Base-by-base conservation (phyloP, 2,113 vertebrate genomes). In the Ibidorhyncha struthersii region DNA sequence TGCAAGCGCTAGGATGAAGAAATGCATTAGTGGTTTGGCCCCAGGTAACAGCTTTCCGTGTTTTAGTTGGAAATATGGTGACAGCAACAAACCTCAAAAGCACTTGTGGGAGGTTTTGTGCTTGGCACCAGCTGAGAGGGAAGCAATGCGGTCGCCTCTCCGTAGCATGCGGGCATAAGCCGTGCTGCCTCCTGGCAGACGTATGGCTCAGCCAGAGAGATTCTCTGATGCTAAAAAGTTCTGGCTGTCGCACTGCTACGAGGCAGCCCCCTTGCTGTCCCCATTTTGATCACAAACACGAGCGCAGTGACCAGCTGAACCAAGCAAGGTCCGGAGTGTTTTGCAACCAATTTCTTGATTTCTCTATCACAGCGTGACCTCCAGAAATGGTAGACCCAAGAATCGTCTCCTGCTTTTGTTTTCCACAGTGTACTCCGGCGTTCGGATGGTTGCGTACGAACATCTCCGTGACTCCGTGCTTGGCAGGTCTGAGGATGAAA, bases 391-490 rank as follows among this genome's bases (percentile, higher is more conserved):
- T 62, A 92, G 23, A 43, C 11, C 36, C 59, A 53, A 89, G 41
- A 86, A 29, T 17, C 8, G 10, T 91, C 50, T 76, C 50, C 72
- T 88, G 34, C 36, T 96, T 90, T 96, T 59, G 91, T 86, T 91
- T 78, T 69, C 47, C 55, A 23, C 91, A 99, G 99, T 99, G 52
- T 99, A 99, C 94, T 98, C 98, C 6, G 99, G 99, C 6, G 98
- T 98, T 73, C 98, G 98, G 92, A 99, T 99, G 98, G 97, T 99
- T 58, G 97, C 95, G 3, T 99, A 99, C 0, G 99, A 99, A 94
- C 98, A 99, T 63, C 97, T 99, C 38, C 98, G 98, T n/a, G 99
- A 99, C 70, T 98, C 98, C 1, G 90, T 98, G 27, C 98, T 99
- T 79, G 98, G 98, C 91, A 98, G 98, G 95, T 95, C 89, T 45